Conservation (phyloP, 2,888 invertebrate genomes). For the Epicampocera succincta region DNA sequence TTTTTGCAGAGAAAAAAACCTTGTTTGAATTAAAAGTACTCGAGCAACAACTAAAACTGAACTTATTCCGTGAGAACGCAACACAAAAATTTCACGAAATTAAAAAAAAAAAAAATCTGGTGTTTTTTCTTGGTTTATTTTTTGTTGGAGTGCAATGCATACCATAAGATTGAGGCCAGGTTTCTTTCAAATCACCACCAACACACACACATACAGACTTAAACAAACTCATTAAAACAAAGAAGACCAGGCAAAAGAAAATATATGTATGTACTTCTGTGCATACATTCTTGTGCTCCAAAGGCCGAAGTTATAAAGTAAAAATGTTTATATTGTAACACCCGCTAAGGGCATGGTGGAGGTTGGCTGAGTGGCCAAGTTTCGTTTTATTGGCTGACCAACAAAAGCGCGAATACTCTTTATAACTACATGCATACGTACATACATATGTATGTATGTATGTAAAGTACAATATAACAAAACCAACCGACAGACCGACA, state of each 20-base stretch:
- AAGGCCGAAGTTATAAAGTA: constrained; percentile 32
- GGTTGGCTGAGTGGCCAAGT: constrained; percentile 52
- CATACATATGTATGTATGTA: neutral
- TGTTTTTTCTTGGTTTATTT: neutral
- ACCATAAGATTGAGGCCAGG: constrained; percentile 67
- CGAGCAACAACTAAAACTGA: constrained; percentile 37
- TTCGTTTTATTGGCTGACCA: constrained; percentile 45
- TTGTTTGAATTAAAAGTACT: constrained; percentile 44
- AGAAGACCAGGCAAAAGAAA: constrained; percentile 19
- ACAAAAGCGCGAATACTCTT: constrained; percentile 25
- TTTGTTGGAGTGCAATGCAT: constrained; percentile 64
- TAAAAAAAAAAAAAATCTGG: constrained; percentile 28
- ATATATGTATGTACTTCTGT: constrained; percentile 6
- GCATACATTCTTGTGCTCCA: constrained; percentile 16
- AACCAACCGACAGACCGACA: too few relatives aligned
- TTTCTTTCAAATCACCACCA: constrained; percentile 65
- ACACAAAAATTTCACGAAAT: constrained; percentile 56
- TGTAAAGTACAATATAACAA: neutral
- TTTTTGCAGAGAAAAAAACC: constrained; percentile 21
- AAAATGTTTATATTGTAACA: constrained; percentile 56
- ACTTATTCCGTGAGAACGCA: constrained; percentile 65
- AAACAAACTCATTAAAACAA: constrained; percentile 12
- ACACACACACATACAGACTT: neutral
- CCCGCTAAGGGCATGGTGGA: constrained; percentile 67
- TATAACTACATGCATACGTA: neutral